phyloP scores from a whole-genome alignment of 2,113 vertebrate species.

The Morone chrysops region DNA sequence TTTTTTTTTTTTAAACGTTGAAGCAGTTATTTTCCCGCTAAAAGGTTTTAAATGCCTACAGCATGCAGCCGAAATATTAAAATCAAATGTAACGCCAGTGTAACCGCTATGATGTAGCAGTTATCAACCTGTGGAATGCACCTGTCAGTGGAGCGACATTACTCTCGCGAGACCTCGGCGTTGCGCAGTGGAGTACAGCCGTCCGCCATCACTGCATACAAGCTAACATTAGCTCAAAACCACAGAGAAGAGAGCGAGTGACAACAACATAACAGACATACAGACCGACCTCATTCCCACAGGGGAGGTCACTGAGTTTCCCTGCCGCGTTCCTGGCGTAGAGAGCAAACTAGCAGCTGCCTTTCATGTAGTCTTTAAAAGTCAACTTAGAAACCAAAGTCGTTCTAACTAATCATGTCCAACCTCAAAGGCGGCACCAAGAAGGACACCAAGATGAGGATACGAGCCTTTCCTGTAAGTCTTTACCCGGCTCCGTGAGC shows the following conservation, averaged over 20 bases:
- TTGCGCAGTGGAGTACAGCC: constrained; percentile 74
- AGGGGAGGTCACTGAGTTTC: constrained; percentile 65
- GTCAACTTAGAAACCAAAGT: constrained; percentile 76
- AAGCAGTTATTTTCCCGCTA: not conserved
- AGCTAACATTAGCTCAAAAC: constrained; percentile 70
- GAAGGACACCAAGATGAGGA: constrained; percentile 98
- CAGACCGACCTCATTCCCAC: constrained; percentile 54
- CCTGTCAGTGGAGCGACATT: constrained; percentile 52
- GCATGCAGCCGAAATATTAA: constrained; percentile 6
- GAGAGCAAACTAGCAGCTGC: constrained; percentile 61
- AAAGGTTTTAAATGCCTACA: not conserved
- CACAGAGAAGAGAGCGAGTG: constrained; percentile 56
- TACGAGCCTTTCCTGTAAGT: constrained; percentile 97
- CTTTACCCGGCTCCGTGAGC: constrained; percentile 48
- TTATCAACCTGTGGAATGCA: constrained; percentile 63
- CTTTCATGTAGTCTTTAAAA: constrained; percentile 80
- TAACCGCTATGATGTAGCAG: not conserved
- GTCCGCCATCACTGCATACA: constrained; percentile 80
- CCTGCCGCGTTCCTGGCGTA: constrained; percentile 59
- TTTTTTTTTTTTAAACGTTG: not conserved
- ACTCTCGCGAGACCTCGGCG: constrained; percentile 77
- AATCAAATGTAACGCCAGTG: not conserved
- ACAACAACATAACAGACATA: constrained; percentile 71
- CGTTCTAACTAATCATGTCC: constrained; percentile 89
- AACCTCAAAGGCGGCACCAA: constrained; percentile 93